phyloP scores from a whole-genome alignment of 2,888 invertebrate species.

The Nephrocerus scutellatus region DNA sequence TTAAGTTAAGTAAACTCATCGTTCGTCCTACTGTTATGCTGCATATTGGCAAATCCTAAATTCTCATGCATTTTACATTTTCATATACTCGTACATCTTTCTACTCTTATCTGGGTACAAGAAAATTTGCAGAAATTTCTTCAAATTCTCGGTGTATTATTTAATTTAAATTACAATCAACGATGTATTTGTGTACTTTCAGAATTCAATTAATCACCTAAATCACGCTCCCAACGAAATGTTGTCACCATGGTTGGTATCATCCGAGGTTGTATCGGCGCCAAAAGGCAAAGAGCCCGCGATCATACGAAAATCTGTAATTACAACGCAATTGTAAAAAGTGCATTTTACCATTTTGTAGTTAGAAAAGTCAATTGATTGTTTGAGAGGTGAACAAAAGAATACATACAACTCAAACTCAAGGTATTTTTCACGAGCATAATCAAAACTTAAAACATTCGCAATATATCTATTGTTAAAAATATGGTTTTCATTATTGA shows the following conservation, averaged over 20 bases:
- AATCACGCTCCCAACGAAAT: slow-evolving; percentile 53
- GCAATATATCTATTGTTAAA: slow-evolving; percentile 17
- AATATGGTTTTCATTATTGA: not conserved
- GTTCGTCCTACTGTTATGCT: no score
- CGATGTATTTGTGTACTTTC: slow-evolving; percentile 36
- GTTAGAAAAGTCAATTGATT: slow-evolving; percentile 6
- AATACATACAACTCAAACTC: slow-evolving; percentile 15
- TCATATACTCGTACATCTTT: no score
- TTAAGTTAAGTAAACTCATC: no score
- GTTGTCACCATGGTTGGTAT: slow-evolving; percentile 76
- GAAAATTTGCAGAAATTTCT: no score
- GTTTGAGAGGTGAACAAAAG: slow-evolving; percentile 1
- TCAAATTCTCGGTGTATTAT: no score
- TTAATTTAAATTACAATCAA: no score
- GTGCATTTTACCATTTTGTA: slow-evolving; percentile 1
- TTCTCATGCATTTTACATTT: no score
- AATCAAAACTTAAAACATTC: slow-evolving; percentile 13
- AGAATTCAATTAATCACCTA: slow-evolving; percentile 50
- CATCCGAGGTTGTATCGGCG: slow-evolving; percentile 62
- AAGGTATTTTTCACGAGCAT: slow-evolving; percentile 21
- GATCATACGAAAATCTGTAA: slow-evolving; percentile 77
- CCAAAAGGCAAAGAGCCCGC: slow-evolving; percentile 61
- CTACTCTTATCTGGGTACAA: no score
- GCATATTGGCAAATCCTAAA: no score
- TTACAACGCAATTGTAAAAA: slow-evolving; percentile 70